Percentiles rank a stretch among this genome's conserved stretches.
Evolutionary conservation across 1,140 invertebrate species (phyloP).

Genomic region (Neodiprion fabricii): DNA sequence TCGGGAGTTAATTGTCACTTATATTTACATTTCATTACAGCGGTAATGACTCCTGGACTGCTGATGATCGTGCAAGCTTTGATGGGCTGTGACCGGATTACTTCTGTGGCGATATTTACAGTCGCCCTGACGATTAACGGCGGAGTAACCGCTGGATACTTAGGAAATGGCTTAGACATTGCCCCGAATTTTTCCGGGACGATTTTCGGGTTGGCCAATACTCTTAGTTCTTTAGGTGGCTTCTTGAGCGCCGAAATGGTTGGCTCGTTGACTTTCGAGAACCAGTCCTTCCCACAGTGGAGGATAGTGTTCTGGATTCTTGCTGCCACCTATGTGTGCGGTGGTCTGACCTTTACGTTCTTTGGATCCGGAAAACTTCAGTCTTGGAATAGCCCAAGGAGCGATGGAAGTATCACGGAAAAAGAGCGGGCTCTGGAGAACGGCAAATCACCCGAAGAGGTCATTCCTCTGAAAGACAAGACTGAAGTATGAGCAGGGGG

Average conservation of each 20-base stretch:
- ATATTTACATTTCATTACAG: constrained; percentile 53
- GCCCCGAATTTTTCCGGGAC: constrained; percentile 90
- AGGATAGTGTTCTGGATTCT: constrained; percentile 85
- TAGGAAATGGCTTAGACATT: constrained; percentile 89
- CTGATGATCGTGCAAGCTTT: constrained; percentile 76
- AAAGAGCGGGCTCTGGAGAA: constrained; percentile 14
- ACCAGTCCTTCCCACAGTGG: constrained; percentile 81
- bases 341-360: constrained; percentile 71
- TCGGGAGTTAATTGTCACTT: background rate
- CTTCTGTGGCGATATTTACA: constrained; percentile 79
- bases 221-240: constrained; percentile 86
- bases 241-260: constrained; percentile 86
- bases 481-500: background rate
- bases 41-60: constrained; percentile 67
- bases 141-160: constrained; percentile 84
- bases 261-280: constrained; percentile 78
- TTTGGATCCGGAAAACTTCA: constrained; percentile 77
- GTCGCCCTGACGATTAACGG: constrained; percentile 81
- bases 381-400: constrained; percentile 65
- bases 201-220: constrained; percentile 91
- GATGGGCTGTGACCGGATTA: constrained; percentile 70
- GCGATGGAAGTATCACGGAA: constrained; percentile 20
- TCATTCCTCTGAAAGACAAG: constrained; percentile 40
- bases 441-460: constrained; percentile 20
- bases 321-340: constrained; percentile 73